Conservation (phyloP, 2,888 invertebrate genomes). For the Drosophila rubida region DNA sequence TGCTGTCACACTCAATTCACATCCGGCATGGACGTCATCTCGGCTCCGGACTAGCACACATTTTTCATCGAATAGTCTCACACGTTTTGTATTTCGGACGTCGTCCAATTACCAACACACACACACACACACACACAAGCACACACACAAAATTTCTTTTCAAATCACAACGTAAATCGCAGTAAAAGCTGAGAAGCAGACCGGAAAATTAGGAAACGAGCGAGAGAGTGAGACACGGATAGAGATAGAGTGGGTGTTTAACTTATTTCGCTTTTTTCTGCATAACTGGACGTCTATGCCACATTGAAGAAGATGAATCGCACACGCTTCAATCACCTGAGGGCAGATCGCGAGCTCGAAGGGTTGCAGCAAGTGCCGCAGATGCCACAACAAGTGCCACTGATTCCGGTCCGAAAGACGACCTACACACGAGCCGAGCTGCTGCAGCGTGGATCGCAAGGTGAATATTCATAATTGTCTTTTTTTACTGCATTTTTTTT, state of each 20-base stretch:
- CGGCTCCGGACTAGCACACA: constrained; percentile 26
- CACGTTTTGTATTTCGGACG: constrained; percentile 37
- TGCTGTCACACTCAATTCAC: constrained; percentile 39
- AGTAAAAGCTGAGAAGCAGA: background rate
- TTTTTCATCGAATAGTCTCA: constrained; percentile 26
- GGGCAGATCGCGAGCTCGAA: constrained; percentile 39
- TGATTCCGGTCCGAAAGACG: constrained; percentile 33
- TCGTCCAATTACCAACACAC: constrained; percentile 8
- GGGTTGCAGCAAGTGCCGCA: constrained; percentile 44
- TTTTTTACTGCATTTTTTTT: no score
- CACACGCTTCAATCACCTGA: constrained; percentile 30
- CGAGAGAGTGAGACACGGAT: background rate
- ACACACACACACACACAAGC: constrained; percentile 1
- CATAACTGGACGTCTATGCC: background rate
- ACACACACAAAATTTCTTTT: constrained; percentile 16
- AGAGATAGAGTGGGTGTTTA: no score
- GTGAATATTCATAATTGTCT: no score
- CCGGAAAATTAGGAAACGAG: no score
- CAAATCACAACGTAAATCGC: constrained; percentile 13
- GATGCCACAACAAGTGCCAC: background rate
- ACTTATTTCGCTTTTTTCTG: no score
- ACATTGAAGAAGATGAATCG: constrained; percentile 46
- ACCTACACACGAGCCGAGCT: constrained; percentile 45
- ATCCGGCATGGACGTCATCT: constrained; percentile 23
- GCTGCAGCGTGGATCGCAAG: constrained; percentile 16